phyloP scores from a whole-genome alignment of 2,888 invertebrate genomes.

The Hylaea fasciaria region DNA sequence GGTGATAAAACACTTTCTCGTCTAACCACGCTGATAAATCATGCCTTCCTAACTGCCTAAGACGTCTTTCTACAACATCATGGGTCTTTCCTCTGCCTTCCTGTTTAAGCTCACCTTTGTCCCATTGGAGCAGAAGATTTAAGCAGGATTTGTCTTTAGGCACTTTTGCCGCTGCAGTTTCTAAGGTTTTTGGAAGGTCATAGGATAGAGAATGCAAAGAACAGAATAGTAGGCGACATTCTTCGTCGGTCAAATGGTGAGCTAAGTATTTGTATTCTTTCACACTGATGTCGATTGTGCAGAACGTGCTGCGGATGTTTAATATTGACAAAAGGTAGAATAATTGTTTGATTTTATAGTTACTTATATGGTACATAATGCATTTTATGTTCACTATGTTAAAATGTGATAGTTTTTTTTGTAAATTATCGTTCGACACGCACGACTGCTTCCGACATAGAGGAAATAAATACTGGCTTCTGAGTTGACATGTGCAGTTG shows the following conservation, averaged over 20 bases:
- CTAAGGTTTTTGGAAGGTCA: slow-evolving; percentile 52
- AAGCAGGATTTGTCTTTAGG: slow-evolving; percentile 83
- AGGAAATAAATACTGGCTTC: no score
- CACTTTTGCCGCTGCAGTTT: slow-evolving; percentile 65
- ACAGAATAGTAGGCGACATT: slow-evolving; percentile 85
- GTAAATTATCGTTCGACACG: no score
- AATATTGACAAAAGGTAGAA: slow-evolving; percentile 55
- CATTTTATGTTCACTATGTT: no score
- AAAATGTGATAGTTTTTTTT: no score
- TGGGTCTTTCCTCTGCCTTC: slow-evolving; percentile 86
- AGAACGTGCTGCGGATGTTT: slow-evolving; percentile 41
- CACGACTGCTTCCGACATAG: no score
- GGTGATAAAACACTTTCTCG: slow-evolving; percentile 80
- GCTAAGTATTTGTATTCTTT: slow-evolving; percentile 78
- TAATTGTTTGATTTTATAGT: slow-evolving; percentile 27
- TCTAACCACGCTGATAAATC: slow-evolving; percentile 87
- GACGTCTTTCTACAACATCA: slow-evolving; percentile 79
- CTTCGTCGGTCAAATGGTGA: slow-evolving; percentile 80
- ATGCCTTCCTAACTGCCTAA: slow-evolving; percentile 83
- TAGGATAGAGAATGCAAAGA: slow-evolving; percentile 80
- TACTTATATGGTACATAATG: slow-evolving; percentile 2
- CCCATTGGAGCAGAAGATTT: slow-evolving; percentile 85
- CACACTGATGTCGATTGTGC: slow-evolving; percentile 63
- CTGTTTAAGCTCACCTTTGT: slow-evolving; percentile 58
- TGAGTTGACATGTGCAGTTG: no score